Conservation (phyloP, 2,113 vertebrate genomes). For the Eulemur macaco region DNA sequence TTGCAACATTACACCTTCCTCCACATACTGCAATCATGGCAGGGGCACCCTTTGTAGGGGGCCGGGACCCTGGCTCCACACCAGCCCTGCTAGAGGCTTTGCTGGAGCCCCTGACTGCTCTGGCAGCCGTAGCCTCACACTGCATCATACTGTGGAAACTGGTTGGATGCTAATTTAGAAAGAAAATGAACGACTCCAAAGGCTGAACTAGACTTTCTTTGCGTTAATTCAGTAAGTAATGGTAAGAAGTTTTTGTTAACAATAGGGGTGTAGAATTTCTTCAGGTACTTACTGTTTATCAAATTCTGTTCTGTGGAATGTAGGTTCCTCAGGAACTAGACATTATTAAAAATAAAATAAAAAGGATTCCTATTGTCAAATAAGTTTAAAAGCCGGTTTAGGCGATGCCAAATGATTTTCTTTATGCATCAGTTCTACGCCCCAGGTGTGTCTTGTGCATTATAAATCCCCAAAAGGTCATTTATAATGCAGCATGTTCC, state of each 20-base stretch:
- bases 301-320: not conserved
- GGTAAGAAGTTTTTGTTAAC: not conserved
- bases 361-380: not conserved
- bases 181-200: not conserved
- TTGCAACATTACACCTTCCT: accelerated
- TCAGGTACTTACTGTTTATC: not conserved
- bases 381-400: not conserved
- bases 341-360: not conserved
- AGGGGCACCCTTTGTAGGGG: accelerated
- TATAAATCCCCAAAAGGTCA: not conserved
- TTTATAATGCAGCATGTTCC: not conserved
- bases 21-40: accelerated
- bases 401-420: not conserved
- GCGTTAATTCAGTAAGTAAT: not conserved
- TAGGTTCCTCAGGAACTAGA: not conserved
- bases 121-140: too few relatives aligned
- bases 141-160: not conserved
- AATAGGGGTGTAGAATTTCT: not conserved
- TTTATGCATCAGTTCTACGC: not conserved
- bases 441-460: too few relatives aligned
- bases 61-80: accelerated
- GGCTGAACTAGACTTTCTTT: not conserved
- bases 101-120: too few relatives aligned
- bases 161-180: not conserved
- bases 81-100: not conserved